Conservation (phyloP, 2,797 vertebrate genomes). For the Pseudochromis fuscus region DNA sequence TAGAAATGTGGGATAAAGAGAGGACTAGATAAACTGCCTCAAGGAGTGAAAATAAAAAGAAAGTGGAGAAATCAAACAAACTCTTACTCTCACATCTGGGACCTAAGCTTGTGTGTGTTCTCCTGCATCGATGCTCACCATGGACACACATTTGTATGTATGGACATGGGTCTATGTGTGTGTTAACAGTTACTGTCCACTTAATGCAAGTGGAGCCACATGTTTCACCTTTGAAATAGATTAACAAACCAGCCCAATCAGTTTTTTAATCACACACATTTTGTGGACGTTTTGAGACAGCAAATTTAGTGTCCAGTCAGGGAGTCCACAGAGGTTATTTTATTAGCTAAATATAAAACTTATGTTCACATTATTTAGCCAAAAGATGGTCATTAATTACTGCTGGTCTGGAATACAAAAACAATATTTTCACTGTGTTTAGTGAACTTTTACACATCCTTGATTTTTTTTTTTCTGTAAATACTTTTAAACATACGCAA, state of each 20-base stretch:
- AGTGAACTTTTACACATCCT: neutral
- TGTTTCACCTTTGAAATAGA: neutral
- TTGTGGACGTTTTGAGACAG: too few relatives aligned
- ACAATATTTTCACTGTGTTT: neutral
- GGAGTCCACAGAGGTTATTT: constrained; percentile 3
- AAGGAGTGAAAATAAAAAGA: constrained; percentile 34
- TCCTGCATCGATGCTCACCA: neutral
- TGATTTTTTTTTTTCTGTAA: neutral
- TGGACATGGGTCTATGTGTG: constrained; percentile 2
- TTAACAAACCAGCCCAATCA: too few relatives aligned
- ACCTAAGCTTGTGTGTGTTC: constrained; percentile 9
- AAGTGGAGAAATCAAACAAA: constrained; percentile 70
- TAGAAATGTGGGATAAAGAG: constrained; percentile 37
- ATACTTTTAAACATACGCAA: neutral
- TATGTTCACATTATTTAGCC: neutral
- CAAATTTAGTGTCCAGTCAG: too few relatives aligned
- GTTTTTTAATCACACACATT: too few relatives aligned
- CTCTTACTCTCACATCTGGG: constrained; percentile 72
- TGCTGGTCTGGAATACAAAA: constrained; percentile 7
- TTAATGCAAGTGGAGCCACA: constrained; percentile 36
- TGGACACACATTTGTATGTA: constrained; percentile 29
- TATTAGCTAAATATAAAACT: neutral
- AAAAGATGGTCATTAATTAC: neutral
- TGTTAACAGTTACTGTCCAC: neutral
- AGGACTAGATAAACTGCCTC: constrained; percentile 13